Conservation (phyloP, 2,797 vertebrate species). For the Paramormyrops hopkinsi region DNA sequence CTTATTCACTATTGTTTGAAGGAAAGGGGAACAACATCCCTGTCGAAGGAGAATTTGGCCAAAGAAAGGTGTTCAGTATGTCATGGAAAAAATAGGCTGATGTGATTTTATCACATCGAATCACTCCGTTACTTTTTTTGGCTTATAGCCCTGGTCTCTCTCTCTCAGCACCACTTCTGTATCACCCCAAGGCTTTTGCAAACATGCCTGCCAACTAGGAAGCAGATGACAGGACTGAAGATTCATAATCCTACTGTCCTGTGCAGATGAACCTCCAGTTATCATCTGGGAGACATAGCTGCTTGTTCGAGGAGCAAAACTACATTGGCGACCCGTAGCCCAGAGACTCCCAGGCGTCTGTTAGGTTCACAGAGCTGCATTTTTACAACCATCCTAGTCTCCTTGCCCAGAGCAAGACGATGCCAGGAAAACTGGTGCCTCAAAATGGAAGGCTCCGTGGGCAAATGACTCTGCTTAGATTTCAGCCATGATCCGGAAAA, state of each 20-base stretch:
- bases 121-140: neutral
- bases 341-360: neutral
- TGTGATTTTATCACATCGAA: neutral
- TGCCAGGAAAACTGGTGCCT: neutral
- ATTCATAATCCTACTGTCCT: neutral
- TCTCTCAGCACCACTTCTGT: neutral
- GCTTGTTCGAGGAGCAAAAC: neutral
- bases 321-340: neutral
- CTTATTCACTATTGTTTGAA: neutral
- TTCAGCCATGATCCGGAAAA: constrained; percentile 4
- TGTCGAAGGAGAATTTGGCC: neutral
- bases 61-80: neutral
- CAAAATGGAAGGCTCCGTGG: neutral
- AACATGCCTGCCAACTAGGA: neutral
- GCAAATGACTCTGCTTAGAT: neutral
- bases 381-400: neutral
- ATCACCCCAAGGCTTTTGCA: neutral
- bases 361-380: neutral
- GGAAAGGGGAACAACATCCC: neutral
- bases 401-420: neutral
- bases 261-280: neutral
- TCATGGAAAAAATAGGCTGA: neutral
- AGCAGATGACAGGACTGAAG: neutral
- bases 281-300: neutral
- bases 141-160: neutral